Percentiles rank a stretch among this genome's conserved stretches.
phyloP scores from a whole-genome alignment of 1,140 invertebrate genomes.

The Pararge aegeria region DNA sequence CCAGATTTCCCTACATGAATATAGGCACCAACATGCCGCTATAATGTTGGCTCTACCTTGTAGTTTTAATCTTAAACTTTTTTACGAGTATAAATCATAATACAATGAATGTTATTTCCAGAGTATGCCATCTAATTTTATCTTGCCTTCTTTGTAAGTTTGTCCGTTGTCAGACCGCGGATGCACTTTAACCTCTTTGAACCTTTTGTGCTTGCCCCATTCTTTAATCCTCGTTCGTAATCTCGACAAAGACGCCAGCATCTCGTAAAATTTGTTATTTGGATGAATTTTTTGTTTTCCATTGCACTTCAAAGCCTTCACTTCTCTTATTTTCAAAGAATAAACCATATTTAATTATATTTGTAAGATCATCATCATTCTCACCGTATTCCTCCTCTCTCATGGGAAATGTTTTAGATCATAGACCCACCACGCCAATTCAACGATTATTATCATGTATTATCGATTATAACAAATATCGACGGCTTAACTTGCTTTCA shows the following conservation, averaged over 20 bases:
- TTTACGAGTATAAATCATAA: background rate
- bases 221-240: slow-evolving; percentile 9
- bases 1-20: too few relatives aligned
- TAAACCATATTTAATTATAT: too few relatives aligned
- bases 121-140: background rate
- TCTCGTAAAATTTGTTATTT: slow-evolving; percentile 9
- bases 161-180: background rate
- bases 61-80: background rate
- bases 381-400: too few relatives aligned
- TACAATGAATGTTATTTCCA: background rate
- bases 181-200: slow-evolving; percentile 10
- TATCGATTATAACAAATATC: too few relatives aligned
- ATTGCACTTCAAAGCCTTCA: background rate
- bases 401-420: too few relatives aligned
- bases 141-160: slow-evolving; percentile 2
- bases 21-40: too few relatives aligned
- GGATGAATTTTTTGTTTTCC: background rate
- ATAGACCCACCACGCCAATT: too few relatives aligned
- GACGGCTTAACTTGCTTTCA: too few relatives aligned
- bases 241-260: slow-evolving; percentile 6
- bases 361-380: too few relatives aligned
- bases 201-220: slow-evolving; percentile 6
- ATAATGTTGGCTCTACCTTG: too few relatives aligned
- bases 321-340: background rate
- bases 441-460: too few relatives aligned